These are phyloP conservation scores for Molorchus minor DNA, from an alignment of 2,888 invertebrate genomes.

Conservation along the genomic window DNA sequence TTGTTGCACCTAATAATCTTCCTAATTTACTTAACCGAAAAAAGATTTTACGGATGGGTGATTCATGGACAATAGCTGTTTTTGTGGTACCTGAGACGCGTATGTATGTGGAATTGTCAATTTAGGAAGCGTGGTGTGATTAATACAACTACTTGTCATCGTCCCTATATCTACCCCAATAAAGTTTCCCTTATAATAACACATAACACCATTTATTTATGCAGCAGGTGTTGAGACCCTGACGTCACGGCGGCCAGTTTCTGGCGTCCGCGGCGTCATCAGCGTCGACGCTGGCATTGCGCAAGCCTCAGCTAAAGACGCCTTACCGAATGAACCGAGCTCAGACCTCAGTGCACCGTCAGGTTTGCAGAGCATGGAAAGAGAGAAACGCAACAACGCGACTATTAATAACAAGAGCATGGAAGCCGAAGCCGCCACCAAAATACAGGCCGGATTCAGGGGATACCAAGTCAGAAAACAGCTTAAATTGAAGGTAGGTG, in stretches of 20 bases:
- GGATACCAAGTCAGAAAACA: slow-evolving; percentile 70
- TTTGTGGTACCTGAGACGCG: no score
- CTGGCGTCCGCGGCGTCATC: slow-evolving; percentile 23
- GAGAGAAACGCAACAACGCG: slow-evolving; percentile 42
- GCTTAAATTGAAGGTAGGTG: slow-evolving; percentile 58
- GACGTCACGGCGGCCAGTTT: slow-evolving; percentile 51
- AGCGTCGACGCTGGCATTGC: slow-evolving; percentile 41
- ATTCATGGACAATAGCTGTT: no score
- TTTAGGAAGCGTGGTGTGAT: no score
- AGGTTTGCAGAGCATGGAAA: slow-evolving; percentile 42
- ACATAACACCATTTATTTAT: no score
- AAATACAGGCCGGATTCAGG: slow-evolving; percentile 76
- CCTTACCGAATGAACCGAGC: slow-evolving; percentile 43
- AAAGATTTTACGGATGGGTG: no score
- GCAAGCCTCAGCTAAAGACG: slow-evolving; percentile 56
- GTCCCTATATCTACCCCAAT: slow-evolving; percentile 1
- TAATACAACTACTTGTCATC: no score
- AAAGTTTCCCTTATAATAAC: slow-evolving; percentile 14
- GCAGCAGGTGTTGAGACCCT: slow-evolving; percentile 60
- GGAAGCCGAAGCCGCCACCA: slow-evolving; percentile 68
- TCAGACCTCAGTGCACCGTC: slow-evolving; percentile 32
- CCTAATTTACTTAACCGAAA: no score
- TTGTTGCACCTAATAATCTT: no score
- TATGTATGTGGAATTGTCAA: no score
- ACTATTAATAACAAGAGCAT: slow-evolving; percentile 43